phyloP scores from a whole-genome alignment of 2,888 invertebrate species.

The Trachelus iudaicus region DNA sequence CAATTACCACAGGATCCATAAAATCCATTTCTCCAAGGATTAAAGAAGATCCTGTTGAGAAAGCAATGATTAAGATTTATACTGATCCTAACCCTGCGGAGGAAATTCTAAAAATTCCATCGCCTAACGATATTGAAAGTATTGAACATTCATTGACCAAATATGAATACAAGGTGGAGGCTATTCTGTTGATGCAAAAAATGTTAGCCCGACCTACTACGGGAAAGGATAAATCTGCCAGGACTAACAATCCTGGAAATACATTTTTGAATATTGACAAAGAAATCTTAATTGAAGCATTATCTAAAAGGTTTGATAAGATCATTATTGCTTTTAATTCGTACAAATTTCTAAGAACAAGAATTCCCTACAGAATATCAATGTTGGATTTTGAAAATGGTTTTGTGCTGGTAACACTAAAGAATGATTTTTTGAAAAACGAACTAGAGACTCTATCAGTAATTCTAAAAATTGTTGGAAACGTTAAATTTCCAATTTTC shows the following conservation, averaged over 20 bases:
- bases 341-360: neutral
- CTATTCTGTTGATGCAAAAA: slow-evolving; percentile 28
- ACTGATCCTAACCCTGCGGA: slow-evolving; percentile 18
- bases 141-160: slow-evolving; percentile 36
- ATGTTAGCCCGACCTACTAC: slow-evolving; percentile 14
- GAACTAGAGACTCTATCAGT: slow-evolving; percentile 30
- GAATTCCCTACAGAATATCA: slow-evolving; percentile 36
- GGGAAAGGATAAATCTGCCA: slow-evolving; percentile 17
- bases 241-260: slow-evolving; percentile 14
- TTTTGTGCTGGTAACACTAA: slow-evolving; percentile 51
- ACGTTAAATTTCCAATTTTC: slow-evolving; percentile 41
- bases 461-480: slow-evolving; percentile 43
- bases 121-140: slow-evolving; percentile 31
- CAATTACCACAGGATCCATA: neutral
- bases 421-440: slow-evolving; percentile 43
- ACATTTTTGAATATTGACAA: slow-evolving; percentile 34
- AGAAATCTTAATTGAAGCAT: slow-evolving; percentile 34
- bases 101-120: slow-evolving; percentile 33
- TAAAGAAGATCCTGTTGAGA: neutral
- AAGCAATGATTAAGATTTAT: slow-evolving; percentile 4
- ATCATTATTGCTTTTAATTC: neutral
- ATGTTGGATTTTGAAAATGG: slow-evolving; percentile 43
- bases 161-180: slow-evolving; percentile 48
- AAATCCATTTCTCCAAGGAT: neutral
- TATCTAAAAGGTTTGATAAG: slow-evolving; percentile 45